Evolutionary conservation across 2,888 invertebrate genomes (phyloP).

Genomic region (Chrysopilus asiliformis): DNA sequence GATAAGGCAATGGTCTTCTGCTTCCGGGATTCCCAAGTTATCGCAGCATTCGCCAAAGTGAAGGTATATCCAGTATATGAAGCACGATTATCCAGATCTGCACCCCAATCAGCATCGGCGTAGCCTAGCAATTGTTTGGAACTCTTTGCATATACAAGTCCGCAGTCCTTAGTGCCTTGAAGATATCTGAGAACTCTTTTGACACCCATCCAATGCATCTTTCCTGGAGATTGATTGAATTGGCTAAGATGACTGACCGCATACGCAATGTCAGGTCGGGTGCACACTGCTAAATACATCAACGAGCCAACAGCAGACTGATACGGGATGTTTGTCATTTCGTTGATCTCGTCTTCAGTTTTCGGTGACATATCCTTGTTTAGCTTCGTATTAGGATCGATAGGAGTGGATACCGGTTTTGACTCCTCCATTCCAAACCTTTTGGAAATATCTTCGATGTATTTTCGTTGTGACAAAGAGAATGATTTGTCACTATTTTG

Average conservation of each 20-base stretch:
- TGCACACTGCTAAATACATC: conserved; percentile 13
- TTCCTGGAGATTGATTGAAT: conserved; percentile 4
- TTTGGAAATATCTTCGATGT: conserved; percentile 13
- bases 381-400: conserved; percentile 12
- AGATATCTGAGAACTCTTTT: conserved; percentile 9
- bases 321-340: not conserved
- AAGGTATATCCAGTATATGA: conserved; percentile 12
- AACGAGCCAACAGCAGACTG: conserved; percentile 12
- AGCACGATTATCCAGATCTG: conserved; percentile 6
- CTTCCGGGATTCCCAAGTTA: conserved; percentile 16
- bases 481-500: conserved; percentile 10
- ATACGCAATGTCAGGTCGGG: conserved; percentile 16
- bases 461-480: conserved; percentile 12
- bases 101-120: conserved; percentile 10
- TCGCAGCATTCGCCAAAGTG: conserved; percentile 8
- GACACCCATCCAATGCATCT: conserved; percentile 7
- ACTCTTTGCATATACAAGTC: conserved; percentile 7
- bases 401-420: conserved; percentile 13
- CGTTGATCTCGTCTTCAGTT: not conserved
- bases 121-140: too few species aligned
- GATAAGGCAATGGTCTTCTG: conserved; percentile 11
- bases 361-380: conserved; percentile 8
- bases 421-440: conserved; percentile 15
- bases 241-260: conserved; percentile 16
- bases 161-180: conserved; percentile 4